Conservation (phyloP, 2,797 vertebrate genomes). For the Aldrovandia affinis region DNA sequence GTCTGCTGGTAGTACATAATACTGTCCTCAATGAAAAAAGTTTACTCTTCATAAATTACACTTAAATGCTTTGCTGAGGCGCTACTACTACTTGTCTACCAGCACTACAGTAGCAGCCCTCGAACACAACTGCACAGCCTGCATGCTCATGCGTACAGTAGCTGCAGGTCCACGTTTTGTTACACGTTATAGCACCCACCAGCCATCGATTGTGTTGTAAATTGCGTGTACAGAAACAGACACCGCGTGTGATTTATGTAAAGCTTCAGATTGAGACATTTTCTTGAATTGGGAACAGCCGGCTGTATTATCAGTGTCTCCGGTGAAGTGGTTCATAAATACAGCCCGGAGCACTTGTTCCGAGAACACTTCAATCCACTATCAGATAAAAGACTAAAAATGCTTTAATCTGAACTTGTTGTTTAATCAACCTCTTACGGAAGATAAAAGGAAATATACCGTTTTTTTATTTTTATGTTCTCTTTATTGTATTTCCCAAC, state of each 20-base stretch:
- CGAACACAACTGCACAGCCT: not conserved
- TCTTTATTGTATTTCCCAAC: conserved; percentile 38
- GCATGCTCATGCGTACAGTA: not conserved
- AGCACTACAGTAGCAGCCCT: not conserved
- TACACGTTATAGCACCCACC: not conserved
- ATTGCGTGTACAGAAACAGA: conserved; percentile 6
- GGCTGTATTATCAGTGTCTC: conserved; percentile 31
- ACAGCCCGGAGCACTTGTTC: conserved; percentile 33
- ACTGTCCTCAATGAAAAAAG: not conserved
- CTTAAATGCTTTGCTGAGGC: not conserved
- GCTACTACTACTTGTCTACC: not conserved
- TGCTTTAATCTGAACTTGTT: conserved; percentile 41
- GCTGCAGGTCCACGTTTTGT: not conserved
- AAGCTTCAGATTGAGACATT: conserved; percentile 33
- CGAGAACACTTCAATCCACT: conserved; percentile 30
- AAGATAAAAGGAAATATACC: conserved; percentile 36
- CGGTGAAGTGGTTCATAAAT: conserved; percentile 37
- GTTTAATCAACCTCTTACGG: conserved; percentile 36
- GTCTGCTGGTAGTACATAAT: not conserved
- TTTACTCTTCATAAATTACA: not conserved
- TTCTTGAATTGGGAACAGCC: conserved; percentile 33
- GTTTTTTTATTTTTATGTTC: conserved; percentile 30
- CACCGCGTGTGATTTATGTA: conserved; percentile 37
- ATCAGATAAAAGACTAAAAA: conserved; percentile 42
- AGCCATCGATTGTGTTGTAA: conserved; percentile 15